These are phyloP conservation scores for Hydriomena furcata DNA, from an alignment of 2,888 invertebrate genomes.

Conservation along the genomic window DNA sequence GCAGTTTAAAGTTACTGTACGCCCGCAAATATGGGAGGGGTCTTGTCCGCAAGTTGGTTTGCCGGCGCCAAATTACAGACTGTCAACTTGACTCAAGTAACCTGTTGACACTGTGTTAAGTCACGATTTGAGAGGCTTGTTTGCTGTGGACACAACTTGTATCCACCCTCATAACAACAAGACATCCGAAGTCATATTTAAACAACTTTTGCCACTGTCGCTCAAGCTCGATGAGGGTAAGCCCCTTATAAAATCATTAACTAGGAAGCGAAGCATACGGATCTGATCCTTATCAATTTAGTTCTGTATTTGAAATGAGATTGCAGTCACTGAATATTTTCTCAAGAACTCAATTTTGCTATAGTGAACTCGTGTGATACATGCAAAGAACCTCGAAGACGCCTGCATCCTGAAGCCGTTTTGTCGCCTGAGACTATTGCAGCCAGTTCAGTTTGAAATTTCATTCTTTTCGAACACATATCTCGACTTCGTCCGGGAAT, in stretches of 20 bases:
- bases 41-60: conserved; percentile 65
- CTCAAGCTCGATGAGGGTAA: conserved; percentile 25
- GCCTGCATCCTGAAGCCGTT: conserved; percentile 57
- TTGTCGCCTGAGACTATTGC: conserved; percentile 44
- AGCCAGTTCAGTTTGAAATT: conserved; percentile 73
- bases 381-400: conserved; percentile 53
- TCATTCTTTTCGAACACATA: conserved; percentile 80
- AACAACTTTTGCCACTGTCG: conserved; percentile 40
- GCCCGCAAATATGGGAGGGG: conserved; percentile 70
- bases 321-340: conserved; percentile 22
- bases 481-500: conserved; percentile 77
- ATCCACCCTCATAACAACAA: conserved; percentile 43
- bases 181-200: conserved; percentile 44
- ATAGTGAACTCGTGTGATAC: conserved; percentile 40
- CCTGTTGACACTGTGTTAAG: conserved; percentile 75
- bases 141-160: conserved; percentile 60
- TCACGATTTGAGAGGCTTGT: conserved; percentile 63
- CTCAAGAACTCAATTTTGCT: conserved; percentile 26
- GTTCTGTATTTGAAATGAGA: conserved; percentile 22
- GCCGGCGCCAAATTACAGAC: conserved; percentile 74
- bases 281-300: background rate
- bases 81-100: conserved; percentile 76
- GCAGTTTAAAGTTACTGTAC: conserved; percentile 73
- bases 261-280: background rate
- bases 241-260: background rate